Evolutionary conservation across 2,113 vertebrate genomes (phyloP), one percentile per base, ranked within the genome.

Genomic region (Aspiorhynchus laticeps): DNA sequence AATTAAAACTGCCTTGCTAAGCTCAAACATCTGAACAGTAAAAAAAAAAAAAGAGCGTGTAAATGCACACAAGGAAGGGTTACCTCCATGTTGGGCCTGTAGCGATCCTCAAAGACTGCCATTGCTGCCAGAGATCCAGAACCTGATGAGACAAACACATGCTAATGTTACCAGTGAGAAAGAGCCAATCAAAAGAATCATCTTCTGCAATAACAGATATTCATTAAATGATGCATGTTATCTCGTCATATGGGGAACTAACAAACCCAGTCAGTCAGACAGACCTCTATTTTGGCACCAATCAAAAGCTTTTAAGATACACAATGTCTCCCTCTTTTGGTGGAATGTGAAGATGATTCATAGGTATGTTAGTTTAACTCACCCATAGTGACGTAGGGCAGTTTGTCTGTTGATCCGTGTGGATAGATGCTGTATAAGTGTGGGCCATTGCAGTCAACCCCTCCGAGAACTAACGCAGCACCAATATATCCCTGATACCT

Each of bases 381-480:
- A 99, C 98, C 98, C 98, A 99, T 99, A 63, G 98, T 99, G 90
- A 99, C 98, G 0, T 98, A 99, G 38, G 98, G 98, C 88, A 99
- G 93, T 88, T 98, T 99, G 95, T 99, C 98, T 3, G 98, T 99
- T 4, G 98, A 99, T 61, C 98, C 98, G 0, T 99, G 98, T 43
- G 98, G 98, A 91, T 99, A 97, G 90, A 99, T 99, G 95, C 98
- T 97, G 95, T 99, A 99, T 7, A 99, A 96, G 86, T 99, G 98
- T 59, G 97, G 96, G 1, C 98, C 98, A 0, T 96, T 96, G 87
- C 96, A 94, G 86, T 99, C 98, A 9, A 99, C 95, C 19, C 98
- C 98, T 17, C 98, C 98, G 33, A 99, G 93, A 28, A 99, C 98
- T 87, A 99, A 94, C 3, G 98, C 92, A 1, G 98, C 98, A 0